Base-by-base conservation (phyloP, 2,113 vertebrate species). In the Dipodomys stephensi region DNA sequence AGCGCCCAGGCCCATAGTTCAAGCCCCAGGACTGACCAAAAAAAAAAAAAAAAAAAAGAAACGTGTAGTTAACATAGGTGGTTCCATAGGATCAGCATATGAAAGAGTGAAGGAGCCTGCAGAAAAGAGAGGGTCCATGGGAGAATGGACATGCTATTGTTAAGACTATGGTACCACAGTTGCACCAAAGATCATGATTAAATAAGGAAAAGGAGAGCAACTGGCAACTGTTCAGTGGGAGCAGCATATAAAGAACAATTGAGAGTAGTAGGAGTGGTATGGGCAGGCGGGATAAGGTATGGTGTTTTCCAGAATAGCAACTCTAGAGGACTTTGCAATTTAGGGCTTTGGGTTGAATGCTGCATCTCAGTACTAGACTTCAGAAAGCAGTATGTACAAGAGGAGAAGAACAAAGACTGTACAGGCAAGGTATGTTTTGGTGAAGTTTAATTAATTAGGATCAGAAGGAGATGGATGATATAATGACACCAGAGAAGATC, bases 371-470 rank as follows among this genome's bases (percentile, higher is more conserved):
- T 16, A 16, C 68, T 46, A 84, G 68, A 91, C 28, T 83, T 39
- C 23, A 39, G 71, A 87, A 92, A 79, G 44, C 16, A 39, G 30
- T 35, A 30, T 46, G 13, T 32, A 57, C 6, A 73, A 19, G 19
- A 25, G 35, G 11, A 81, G 32, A 80, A 82, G 68, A 83, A 44
- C 4, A 22, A 35, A 6, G 65, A 30, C 68, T 65, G 60, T 73
- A 62, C 32, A 49, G 25, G 39, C 57, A 53, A 13, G 7, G 20
- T 6, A 71, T 64, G 12, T 23, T 87, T 79, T n/a, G 27, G 69
- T 82, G 69, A 53, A 64, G 57, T 89, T 83, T 83, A 81, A 87
- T 49, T 93, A 73, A 74, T 57, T 57, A 68, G 22, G 46, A 49
- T 39, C 16, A 44, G 83, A 49, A 68, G 72, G 49, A 72, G 35